phyloP scores from a whole-genome alignment of 2,113 vertebrate species.

The Climacteris rufus region DNA sequence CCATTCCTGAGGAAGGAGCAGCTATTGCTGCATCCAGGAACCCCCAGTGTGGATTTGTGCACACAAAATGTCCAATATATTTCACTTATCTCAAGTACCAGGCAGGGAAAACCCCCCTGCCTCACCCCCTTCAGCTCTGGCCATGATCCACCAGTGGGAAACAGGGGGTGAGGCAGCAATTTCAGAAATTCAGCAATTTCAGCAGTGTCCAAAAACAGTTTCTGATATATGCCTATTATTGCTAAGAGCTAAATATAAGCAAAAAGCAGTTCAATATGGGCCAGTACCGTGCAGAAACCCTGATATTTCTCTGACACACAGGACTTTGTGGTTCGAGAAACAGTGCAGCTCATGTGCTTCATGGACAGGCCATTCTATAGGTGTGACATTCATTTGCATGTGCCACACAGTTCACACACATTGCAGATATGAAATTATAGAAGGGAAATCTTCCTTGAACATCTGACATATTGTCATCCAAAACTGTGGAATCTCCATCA shows the following conservation, averaged over 20 bases:
- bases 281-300: background rate
- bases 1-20: background rate
- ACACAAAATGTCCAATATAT: background rate
- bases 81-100: fast-evolving
- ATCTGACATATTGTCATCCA: background rate
- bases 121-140: background rate
- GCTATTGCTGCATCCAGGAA: background rate
- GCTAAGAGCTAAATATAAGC: background rate
- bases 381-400: too few relatives aligned
- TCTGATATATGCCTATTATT: background rate
- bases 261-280: background rate
- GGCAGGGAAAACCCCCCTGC: background rate
- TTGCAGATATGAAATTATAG: background rate
- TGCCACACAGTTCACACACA: background rate
- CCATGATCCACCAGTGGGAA: fast-evolving
- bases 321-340: background rate
- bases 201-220: background rate
- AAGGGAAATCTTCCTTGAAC: background rate
- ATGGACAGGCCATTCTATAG: background rate
- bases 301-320: background rate
- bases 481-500: background rate
- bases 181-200: too few relatives aligned
- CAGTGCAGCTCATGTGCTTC: background rate
- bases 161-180: background rate
- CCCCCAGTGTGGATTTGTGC: background rate